phyloP scores from a whole-genome alignment of 2,888 invertebrate species.

The Chrysolina oricalcia region DNA sequence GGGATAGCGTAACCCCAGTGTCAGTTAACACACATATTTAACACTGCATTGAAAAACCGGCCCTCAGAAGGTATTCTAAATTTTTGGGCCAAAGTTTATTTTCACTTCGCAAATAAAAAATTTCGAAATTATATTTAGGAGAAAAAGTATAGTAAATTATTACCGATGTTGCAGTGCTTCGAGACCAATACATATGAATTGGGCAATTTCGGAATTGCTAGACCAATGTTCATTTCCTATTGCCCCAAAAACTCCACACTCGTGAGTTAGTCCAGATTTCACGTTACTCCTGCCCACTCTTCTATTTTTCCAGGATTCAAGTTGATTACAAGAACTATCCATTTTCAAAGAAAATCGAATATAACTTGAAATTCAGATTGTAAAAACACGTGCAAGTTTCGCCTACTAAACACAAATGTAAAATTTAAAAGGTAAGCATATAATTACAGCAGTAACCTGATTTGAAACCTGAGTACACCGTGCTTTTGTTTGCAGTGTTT shows the following conservation, averaged over 20 bases:
- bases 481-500: too few species aligned
- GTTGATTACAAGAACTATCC: background rate
- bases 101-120: too few species aligned
- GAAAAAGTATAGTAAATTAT: background rate
- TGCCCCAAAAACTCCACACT: conserved; percentile 96
- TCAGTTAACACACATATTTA: too few species aligned
- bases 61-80: too few species aligned
- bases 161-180: conserved; percentile 94
- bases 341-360: background rate
- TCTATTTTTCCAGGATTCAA: conserved; percentile 46
- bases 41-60: too few species aligned
- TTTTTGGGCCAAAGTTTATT: too few species aligned
- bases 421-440: background rate
- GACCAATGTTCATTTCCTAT: conserved; percentile 78
- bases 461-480: too few species aligned
- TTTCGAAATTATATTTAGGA: background rate
- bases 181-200: conserved; percentile 92
- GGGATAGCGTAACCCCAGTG: too few species aligned
- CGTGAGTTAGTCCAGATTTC: conserved; percentile 79
- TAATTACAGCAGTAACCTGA: too few species aligned
- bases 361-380: background rate
- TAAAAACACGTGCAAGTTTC: background rate
- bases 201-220: conserved; percentile 82
- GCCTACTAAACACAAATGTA: background rate
- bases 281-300: conserved; percentile 48